Base-by-base conservation (phyloP, 92 coral and sea anemone genomes). In the Parazoanthus darwini region DNA sequence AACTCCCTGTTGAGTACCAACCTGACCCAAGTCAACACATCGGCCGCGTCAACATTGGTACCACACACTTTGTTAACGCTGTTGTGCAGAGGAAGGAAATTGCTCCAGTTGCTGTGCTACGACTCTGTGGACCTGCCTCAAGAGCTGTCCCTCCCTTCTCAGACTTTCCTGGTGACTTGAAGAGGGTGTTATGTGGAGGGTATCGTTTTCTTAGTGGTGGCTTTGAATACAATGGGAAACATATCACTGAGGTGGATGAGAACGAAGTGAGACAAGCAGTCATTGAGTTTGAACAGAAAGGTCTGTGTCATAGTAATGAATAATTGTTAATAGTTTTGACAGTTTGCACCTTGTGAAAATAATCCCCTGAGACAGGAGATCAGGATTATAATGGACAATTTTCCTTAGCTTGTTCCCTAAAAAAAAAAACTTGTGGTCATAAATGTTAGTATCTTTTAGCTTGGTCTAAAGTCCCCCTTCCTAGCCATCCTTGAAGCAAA, bases 11-110 rank as follows among this genome's bases (percentile, higher is more conserved):
- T 0, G 86, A 88, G 37, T 95, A 82, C 84, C 95, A 86, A 22
- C 92, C 94, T n/a, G 88, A 85, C 44, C 86, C 91, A 20, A 84
- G 51, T 74, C 91, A 89, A 51, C 80, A 89, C 76, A 85, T 97
- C 35, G 82, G 92, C 8, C 91, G 97, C 58, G 96, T 97, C 23
- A 95, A 97, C 77, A 97, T 95, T 83, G 99, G 99, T 9, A 97
- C 99, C 2, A 97, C 99, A 44, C 99, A 97, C 82, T 97, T 97
- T 92, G 93, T 97, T 36, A 97, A 97, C 90, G 99, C 99, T 4
- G 92, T 97, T 43, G 90, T 97, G 10, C 99, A 97, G 88, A 94
- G 99, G 66, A 89, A 76, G 86, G 89, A 82, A 48, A 81, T 97
- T 23, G 94, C 90, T 0, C 91, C 86, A 43, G 99, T 97, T 22